phyloP scores from a whole-genome alignment of 2,113 vertebrate species.

The Sylvietta virens region DNA sequence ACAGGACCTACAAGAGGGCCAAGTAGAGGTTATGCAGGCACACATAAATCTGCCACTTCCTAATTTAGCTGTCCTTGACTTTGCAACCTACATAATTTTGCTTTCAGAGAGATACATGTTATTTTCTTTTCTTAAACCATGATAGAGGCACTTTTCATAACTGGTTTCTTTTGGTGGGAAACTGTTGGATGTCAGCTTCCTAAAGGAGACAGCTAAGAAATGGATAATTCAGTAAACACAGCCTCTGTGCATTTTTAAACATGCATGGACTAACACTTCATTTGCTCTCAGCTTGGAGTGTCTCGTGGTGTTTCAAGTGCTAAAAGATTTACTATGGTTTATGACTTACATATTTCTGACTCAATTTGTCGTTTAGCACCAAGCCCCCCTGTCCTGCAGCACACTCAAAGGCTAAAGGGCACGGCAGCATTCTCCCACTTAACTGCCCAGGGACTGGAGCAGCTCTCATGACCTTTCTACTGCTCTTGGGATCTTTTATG shows the following conservation, averaged over 20 bases:
- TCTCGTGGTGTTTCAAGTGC: constrained; percentile 53
- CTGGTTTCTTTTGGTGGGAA: background rate
- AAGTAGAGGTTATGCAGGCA: constrained; percentile 20
- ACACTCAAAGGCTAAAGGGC: constrained; percentile 69
- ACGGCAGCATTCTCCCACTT: constrained; percentile 33
- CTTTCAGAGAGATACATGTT: background rate
- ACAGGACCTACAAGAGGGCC: constrained; percentile 45
- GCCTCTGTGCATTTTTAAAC: constrained; percentile 18
- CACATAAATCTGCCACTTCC: constrained; percentile 52
- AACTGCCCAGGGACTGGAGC: constrained; percentile 30
- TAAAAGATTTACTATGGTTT: constrained; percentile 76
- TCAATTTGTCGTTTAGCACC: constrained; percentile 77
- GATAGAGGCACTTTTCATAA: background rate
- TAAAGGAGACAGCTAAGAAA: constrained; percentile 8
- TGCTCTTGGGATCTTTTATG: constrained; percentile 18
- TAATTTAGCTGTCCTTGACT: constrained; percentile 56
- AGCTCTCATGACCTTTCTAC: background rate
- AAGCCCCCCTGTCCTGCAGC: constrained; percentile 62
- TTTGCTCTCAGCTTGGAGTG: constrained; percentile 54
- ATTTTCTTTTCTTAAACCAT: background rate
- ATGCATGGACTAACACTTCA: constrained; percentile 47
- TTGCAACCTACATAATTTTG: constrained; percentile 31
- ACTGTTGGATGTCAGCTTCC: background rate
- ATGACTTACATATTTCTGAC: constrained; percentile 72
- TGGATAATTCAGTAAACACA: constrained; percentile 30